Percentiles rank a stretch among this genome's conserved stretches.
These are phyloP conservation scores for Puntigrus tetrazona DNA, from an alignment of 2,113 vertebrate genomes.

Conservation along the genomic window DNA sequence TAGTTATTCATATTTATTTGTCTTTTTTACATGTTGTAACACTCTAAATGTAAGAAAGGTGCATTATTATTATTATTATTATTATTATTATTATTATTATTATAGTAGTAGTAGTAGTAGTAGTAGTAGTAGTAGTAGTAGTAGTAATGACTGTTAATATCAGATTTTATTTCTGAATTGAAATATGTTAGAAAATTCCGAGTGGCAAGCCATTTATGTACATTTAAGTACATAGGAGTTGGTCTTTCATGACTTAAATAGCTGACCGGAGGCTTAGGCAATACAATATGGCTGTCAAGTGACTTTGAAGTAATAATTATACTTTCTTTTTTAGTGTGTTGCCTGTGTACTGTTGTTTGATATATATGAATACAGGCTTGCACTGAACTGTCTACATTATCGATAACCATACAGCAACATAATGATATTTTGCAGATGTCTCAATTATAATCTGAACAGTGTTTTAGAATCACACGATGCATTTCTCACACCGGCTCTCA, in stretches of 20 bases:
- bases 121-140: neutral
- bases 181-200: neutral
- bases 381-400: neutral
- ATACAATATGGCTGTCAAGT: neutral
- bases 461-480: neutral
- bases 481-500: conserved; percentile 37
- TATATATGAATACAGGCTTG: neutral
- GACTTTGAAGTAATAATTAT: neutral
- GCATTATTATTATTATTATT: no score
- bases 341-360: neutral
- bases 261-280: neutral
- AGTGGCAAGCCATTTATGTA: neutral
- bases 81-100: no score
- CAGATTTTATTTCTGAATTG: neutral
- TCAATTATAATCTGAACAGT: neutral
- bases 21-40: no score
- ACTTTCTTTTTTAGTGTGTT: neutral
- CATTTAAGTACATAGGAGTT: neutral
- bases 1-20: no score
- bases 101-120: no score
- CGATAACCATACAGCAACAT: neutral
- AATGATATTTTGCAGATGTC: neutral
- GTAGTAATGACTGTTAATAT: no score
- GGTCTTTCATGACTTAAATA: neutral
- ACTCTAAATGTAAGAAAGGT: no score